phyloP scores from a whole-genome alignment of 2,888 invertebrate genomes.

The Urechis unicinctus region DNA sequence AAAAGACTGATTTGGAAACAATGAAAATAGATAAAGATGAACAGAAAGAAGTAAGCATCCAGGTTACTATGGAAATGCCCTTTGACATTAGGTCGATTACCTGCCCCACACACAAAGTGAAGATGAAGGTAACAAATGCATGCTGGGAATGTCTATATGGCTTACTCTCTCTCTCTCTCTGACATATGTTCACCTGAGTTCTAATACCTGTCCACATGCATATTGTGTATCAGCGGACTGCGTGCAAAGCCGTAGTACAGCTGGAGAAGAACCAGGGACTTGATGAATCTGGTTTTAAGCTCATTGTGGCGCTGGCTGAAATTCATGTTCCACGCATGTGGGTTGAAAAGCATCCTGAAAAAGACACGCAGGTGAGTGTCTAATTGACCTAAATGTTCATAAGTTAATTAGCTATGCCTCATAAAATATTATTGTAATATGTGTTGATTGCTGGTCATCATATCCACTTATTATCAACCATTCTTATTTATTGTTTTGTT shows the following conservation, averaged over 20 bases:
- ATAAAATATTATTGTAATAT: no score
- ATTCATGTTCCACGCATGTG: constrained; percentile 52
- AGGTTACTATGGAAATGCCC: constrained; percentile 49
- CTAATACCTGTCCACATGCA: not conserved
- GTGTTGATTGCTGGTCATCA: no score
- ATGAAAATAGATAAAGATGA: constrained; percentile 16
- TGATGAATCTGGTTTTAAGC: constrained; percentile 43
- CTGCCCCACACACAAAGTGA: constrained; percentile 43
- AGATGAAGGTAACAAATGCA: constrained; percentile 32
- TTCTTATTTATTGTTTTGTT: no score
- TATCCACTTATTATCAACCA: not conserved
- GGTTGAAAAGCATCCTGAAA: constrained; percentile 44
- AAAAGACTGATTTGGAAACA: constrained; percentile 24
- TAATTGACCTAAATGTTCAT: no score
- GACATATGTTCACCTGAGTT: not conserved
- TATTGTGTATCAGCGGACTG: constrained; percentile 30
- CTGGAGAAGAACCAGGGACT: constrained; percentile 30
- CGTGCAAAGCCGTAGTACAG: constrained; percentile 47
- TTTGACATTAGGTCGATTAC: constrained; percentile 43
- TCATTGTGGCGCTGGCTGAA: constrained; percentile 48
- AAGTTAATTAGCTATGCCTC: no score
- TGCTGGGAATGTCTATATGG: not conserved
- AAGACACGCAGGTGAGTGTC: constrained; percentile 14
- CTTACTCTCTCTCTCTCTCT: not conserved
- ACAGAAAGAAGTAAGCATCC: constrained; percentile 26